These are phyloP conservation scores for Paratrypauchen microcephalus DNA, from an alignment of 2,797 vertebrate species.

Conservation along the genomic window DNA sequence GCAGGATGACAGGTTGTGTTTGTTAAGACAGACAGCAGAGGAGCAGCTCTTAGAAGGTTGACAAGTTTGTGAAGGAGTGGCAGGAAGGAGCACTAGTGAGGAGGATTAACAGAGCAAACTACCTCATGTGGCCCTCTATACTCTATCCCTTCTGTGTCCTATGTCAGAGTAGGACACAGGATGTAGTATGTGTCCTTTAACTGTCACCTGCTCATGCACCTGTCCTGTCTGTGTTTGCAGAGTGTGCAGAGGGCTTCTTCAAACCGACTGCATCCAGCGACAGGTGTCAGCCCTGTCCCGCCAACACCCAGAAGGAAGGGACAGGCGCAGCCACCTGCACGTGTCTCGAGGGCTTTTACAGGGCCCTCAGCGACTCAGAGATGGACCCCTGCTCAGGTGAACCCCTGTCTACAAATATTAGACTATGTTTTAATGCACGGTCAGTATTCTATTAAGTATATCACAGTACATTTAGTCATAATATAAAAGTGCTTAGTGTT, in stretches of 20 bases:
- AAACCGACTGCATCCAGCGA: slow-evolving; percentile 74
- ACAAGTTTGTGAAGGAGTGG: slow-evolving; percentile 60
- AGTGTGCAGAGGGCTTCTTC: slow-evolving; percentile 86
- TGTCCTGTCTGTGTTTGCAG: slow-evolving; percentile 69
- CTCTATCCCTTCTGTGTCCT: slow-evolving; percentile 26
- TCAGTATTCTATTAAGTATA: not conserved
- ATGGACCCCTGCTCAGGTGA: slow-evolving; percentile 86
- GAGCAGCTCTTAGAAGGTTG: slow-evolving; percentile 37
- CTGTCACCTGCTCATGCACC: slow-evolving; percentile 49
- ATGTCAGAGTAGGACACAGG: slow-evolving; percentile 32
- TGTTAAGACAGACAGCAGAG: slow-evolving; percentile 56
- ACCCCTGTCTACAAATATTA: slow-evolving; percentile 17
- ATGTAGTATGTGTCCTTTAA: slow-evolving; percentile 12
- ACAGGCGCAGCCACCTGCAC: slow-evolving; percentile 76
- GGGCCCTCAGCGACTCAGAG: slow-evolving; percentile 72
- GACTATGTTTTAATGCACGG: not conserved
- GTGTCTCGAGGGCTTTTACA: slow-evolving; percentile 84
- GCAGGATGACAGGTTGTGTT: slow-evolving; percentile 74
- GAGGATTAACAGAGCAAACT: slow-evolving; percentile 45
- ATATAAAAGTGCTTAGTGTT: not conserved
- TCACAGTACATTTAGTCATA: not conserved
- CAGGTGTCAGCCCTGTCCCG: slow-evolving; percentile 81
- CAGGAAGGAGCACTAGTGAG: slow-evolving; percentile 37
- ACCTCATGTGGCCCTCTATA: slow-evolving; percentile 40
- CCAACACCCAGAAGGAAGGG: slow-evolving; percentile 72